Evolutionary conservation across 2,113 vertebrate genomes (phyloP), one percentile per base, ranked within the genome.

Genomic region (Etheostoma spectabile): DNA sequence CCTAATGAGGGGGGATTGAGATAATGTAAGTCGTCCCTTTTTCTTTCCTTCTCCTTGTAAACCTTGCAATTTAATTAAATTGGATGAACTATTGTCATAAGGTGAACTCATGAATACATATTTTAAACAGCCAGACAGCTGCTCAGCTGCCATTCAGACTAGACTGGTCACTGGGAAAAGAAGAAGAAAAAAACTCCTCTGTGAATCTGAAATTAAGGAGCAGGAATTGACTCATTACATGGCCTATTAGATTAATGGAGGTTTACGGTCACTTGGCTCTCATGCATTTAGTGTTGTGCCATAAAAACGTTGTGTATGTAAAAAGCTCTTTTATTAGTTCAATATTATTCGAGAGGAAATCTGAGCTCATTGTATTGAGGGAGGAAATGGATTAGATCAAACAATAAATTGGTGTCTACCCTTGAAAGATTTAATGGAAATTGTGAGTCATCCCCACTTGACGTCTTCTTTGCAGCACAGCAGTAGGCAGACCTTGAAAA

Each of bases 41-140:
- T 57, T 81, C n/a, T 53, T 46, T 8, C 11, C 6, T 64, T 24
- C 15, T 83, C 42, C 16, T 60, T 65, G 0, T 8, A 65, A 8
- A 83, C 30, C 19, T 18, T 42, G 48, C n/a, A 51, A 42, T 80
- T 62, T 76, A 73, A 85, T 77, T 65, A 78, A 73, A 74, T 56
- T 2, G 59, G 49, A 61, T 12, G 55, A 18, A 60, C 35, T 46
- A 27, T n/a, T 72, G 77, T 80, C 55, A 53, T 46, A 38, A 56
- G 53, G 19, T 63, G 62, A 68, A 63, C 27, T 51, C 3, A 56
- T 21, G n/a, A 83, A 78, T 67, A 22, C 51, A 62, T 76, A 46
- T 52, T 56, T 52, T 57, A 79, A 82, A 66, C 53, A 77, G 49
- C 5, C 33, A 51, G 52, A 51, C 11, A 57, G 22, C 42, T 38